A percentile compares a stretch with the other conserved stretches of the same genome.
Conservation (phyloP, 2,888 invertebrate genomes). For the Sturmia bella region DNA sequence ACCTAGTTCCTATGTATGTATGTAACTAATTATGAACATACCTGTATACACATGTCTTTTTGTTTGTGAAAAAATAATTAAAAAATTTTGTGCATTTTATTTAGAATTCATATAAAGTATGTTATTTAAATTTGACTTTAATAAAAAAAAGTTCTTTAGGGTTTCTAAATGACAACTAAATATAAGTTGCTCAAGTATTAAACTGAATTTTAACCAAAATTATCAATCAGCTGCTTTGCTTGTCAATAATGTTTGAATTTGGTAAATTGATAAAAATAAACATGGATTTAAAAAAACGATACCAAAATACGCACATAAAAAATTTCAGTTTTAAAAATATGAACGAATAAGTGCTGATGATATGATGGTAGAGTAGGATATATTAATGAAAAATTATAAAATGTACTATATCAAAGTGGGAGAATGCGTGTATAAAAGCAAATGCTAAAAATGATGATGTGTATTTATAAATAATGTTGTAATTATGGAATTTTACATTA, state of each 20-base stretch:
- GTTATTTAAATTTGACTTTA: background rate
- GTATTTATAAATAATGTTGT: background rate
- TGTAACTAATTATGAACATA: conserved; percentile 3
- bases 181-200: conserved; percentile 12
- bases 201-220: conserved; percentile 32
- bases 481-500: conserved; percentile 17
- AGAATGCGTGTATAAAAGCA: conserved; percentile 36
- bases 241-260: conserved; percentile 48
- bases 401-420: conserved; percentile 23
- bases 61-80: conserved; percentile 42
- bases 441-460: conserved; percentile 49
- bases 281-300: conserved; percentile 48
- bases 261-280: conserved; percentile 53
- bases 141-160: conserved; percentile 23
- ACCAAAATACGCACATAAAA: conserved; percentile 63
- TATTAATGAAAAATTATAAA: conserved; percentile 24
- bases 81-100: conserved; percentile 70
- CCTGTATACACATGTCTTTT: conserved; percentile 21
- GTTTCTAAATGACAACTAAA: conserved; percentile 30
- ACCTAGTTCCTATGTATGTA: conserved; percentile 8
- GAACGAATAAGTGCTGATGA: conserved; percentile 33
- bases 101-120: conserved; percentile 23
- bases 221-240: conserved; percentile 62
- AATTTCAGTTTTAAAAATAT: conserved; percentile 33
- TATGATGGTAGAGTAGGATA: conserved; percentile 21